Evolutionary conservation across 2,888 invertebrate species (phyloP).

Genomic region (Apocheima hispidaria): DNA sequence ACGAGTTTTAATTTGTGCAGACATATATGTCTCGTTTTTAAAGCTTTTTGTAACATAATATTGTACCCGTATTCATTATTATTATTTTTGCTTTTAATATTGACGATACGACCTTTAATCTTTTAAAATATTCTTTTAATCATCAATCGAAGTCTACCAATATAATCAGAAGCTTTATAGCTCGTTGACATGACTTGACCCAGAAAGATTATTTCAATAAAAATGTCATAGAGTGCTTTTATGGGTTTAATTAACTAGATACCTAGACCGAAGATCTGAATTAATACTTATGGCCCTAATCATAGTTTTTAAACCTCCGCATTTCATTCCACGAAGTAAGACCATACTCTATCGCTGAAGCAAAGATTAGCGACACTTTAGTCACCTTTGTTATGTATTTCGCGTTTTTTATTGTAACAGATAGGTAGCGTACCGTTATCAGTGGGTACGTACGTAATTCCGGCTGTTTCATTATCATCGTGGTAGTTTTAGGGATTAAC

Average conservation of each 20-base stretch:
- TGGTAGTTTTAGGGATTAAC: slow-evolving; percentile 5
- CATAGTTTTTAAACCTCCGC: not conserved
- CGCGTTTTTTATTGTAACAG: slow-evolving; percentile 7
- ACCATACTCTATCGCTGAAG: not conserved
- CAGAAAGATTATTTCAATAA: not conserved
- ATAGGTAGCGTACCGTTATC: slow-evolving; percentile 17
- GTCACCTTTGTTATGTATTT: slow-evolving; percentile 14
- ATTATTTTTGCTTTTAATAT: not conserved
- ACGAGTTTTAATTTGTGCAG: slow-evolving; percentile 5
- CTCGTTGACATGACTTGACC: no score
- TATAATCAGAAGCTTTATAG: no score
- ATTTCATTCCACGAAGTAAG: slow-evolving; percentile 1
- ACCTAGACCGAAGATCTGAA: not conserved
- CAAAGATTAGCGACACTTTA: slow-evolving; percentile 13
- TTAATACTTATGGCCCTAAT: not conserved
- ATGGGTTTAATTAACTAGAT: no score
- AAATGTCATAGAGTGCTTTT: not conserved
- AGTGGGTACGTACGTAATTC: not conserved
- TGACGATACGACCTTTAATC: no score
- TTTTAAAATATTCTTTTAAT: no score
- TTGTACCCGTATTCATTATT: not conserved
- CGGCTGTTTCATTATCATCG: not conserved
- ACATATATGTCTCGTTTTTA: not conserved
- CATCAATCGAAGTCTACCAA: not conserved
- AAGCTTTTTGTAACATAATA: not conserved